Evolutionary conservation across 92 coral and sea anemone genomes (phyloP).

Genomic region (Pocillopora meandrina): DNA sequence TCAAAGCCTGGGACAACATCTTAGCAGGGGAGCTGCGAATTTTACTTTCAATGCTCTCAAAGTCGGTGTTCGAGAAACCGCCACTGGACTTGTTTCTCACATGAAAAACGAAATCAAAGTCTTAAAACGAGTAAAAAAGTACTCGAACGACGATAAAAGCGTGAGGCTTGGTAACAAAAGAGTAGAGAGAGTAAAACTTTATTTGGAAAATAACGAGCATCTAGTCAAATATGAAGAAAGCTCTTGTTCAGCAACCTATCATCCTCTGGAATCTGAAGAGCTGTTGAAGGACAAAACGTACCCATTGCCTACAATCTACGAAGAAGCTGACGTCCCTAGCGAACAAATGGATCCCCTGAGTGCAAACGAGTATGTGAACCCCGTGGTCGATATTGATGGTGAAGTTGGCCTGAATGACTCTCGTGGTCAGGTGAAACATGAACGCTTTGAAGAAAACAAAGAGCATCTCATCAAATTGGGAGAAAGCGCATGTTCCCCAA

Average conservation of each 20-base stretch:
- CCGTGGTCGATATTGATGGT: background rate
- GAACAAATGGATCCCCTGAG: background rate
- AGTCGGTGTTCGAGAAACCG: background rate
- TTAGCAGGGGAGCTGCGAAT: conserved; percentile 13
- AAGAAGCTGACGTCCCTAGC: background rate
- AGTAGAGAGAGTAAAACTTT: background rate
- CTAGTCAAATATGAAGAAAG: background rate
- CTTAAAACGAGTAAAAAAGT: background rate
- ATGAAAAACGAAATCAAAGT: background rate
- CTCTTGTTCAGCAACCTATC: background rate
- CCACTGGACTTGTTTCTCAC: conserved; percentile 4
- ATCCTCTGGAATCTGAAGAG: background rate
- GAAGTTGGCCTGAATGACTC: background rate
- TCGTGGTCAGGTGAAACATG: background rate
- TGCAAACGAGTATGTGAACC: background rate
- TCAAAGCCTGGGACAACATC: conserved; percentile 41
- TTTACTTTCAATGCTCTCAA: background rate
- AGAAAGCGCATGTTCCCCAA: background rate
- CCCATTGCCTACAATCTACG: background rate
- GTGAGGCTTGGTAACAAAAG: background rate
- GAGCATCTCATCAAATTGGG: background rate
- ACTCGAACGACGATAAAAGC: background rate
- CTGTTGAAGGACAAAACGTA: background rate
- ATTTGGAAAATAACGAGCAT: background rate
- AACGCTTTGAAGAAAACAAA: background rate